Evolutionary conservation across 2,113 vertebrate genomes (phyloP).

Genomic region (Sylvilagus bachmani): DNA sequence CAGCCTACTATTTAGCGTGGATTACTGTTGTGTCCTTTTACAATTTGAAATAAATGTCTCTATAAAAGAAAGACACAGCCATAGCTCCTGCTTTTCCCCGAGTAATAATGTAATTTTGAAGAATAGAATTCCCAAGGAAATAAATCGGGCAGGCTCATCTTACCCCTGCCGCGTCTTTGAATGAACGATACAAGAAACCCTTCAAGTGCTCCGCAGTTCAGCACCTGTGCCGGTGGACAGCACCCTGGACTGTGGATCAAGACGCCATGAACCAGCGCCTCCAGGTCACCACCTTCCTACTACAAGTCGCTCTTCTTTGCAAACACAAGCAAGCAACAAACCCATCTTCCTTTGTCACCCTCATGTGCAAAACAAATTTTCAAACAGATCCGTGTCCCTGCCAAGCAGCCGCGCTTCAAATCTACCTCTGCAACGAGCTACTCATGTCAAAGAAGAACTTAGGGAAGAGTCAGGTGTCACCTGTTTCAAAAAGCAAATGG

Average conservation of each 20-base stretch:
- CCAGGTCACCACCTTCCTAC: neutral
- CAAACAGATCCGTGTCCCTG: neutral
- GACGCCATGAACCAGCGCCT: neutral
- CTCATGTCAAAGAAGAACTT: neutral
- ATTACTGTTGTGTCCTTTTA: constrained; percentile 33
- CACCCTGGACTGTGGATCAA: neutral
- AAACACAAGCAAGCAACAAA: constrained; percentile 2
- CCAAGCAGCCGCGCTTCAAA: neutral
- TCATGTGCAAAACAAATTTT: neutral
- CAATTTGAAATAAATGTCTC: constrained; percentile 57
- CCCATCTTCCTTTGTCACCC: neutral
- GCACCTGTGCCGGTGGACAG: neutral
- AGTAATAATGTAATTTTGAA: constrained; percentile 13
- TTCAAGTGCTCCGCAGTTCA: neutral
- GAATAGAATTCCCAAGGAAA: neutral
- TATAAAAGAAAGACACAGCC: constrained; percentile 38
- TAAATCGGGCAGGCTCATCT: neutral
- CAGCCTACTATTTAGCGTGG: constrained; percentile 54
- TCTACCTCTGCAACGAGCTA: neutral
- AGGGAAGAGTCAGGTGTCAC: neutral
- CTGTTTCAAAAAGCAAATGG: neutral
- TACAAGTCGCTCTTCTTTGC: neutral
- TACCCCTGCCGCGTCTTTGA: neutral
- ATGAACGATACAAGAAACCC: neutral
- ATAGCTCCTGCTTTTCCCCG: constrained; percentile 15